Evolutionary conservation across 2,113 vertebrate genomes (phyloP).

Genomic region (Platichthys stellatus): DNA sequence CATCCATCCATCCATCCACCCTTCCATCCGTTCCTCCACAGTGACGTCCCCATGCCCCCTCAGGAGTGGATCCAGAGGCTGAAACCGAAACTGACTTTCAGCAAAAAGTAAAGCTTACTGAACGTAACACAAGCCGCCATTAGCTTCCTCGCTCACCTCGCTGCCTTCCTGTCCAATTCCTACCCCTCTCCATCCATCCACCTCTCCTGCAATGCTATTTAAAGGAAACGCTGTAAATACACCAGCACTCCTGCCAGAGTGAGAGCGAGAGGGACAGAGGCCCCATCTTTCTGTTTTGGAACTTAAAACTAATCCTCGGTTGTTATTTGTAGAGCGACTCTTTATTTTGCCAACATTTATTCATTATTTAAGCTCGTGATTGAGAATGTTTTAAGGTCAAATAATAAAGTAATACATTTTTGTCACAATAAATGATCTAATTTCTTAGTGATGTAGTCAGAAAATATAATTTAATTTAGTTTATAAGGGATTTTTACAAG

Average conservation of each 20-base stretch:
- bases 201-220: slow-evolving; percentile 68
- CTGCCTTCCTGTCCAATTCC: slow-evolving; percentile 34
- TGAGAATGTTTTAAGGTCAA: background rate
- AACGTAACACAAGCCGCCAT: slow-evolving; percentile 67
- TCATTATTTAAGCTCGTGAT: background rate
- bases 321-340: background rate
- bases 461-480: background rate
- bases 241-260: slow-evolving; percentile 39
- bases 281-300: slow-evolving; percentile 19
- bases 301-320: slow-evolving; percentile 3
- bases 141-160: slow-evolving; percentile 18
- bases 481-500: background rate
- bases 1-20: background rate
- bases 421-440: background rate
- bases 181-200: slow-evolving; percentile 39
- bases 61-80: slow-evolving; percentile 23
- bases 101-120: slow-evolving; percentile 56
- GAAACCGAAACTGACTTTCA: slow-evolving; percentile 33
- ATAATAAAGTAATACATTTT: background rate
- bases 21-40: background rate
- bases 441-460: background rate
- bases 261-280: slow-evolving; percentile 28
- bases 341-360: background rate
- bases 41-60: background rate
- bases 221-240: slow-evolving; percentile 73